These are phyloP conservation scores for Drosophila kurseongensis DNA, from an alignment of 1,140 invertebrate genomes.

Conservation along the genomic window DNA sequence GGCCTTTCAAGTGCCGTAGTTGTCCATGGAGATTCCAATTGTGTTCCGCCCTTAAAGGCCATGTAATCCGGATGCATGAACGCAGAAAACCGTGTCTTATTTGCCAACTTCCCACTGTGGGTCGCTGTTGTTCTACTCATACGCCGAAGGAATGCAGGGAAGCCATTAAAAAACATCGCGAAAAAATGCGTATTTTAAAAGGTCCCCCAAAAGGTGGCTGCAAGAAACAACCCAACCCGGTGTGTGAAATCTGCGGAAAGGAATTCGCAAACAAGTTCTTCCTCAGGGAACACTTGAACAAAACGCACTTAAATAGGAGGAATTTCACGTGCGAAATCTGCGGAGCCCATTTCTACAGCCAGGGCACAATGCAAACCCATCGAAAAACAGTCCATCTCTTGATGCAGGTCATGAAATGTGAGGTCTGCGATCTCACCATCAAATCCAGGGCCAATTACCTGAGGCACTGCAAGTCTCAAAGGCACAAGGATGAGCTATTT, in stretches of 20 bases:
- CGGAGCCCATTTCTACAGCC: slow-evolving; percentile 29
- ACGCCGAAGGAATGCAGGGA: slow-evolving; percentile 8
- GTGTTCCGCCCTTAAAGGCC: not conserved
- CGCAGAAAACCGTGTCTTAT: slow-evolving; percentile 23
- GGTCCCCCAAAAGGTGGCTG: not conserved
- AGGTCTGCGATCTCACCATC: slow-evolving; percentile 27
- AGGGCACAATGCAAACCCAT: slow-evolving; percentile 20
- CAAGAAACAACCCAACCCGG: not conserved
- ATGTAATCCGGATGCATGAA: slow-evolving; percentile 16
- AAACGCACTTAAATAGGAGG: slow-evolving; percentile 18
- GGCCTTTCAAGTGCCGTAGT: slow-evolving; percentile 19
- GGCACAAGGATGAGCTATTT: slow-evolving; percentile 13
- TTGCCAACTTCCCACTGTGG: slow-evolving; percentile 1
- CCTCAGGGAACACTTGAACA: slow-evolving; percentile 18
- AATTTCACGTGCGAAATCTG: slow-evolving; percentile 44
- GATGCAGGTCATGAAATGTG: slow-evolving; percentile 6
- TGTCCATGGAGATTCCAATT: slow-evolving; percentile 29
- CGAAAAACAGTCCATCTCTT: slow-evolving; percentile 16
- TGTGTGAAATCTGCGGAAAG: slow-evolving; percentile 17
- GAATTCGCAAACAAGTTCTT: slow-evolving; percentile 1
- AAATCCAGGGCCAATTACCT: slow-evolving; percentile 31
- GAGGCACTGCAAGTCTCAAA: slow-evolving; percentile 31
- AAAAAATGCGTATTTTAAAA: not conserved
- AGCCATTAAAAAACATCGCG: slow-evolving; percentile 10
- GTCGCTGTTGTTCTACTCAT: slow-evolving; percentile 30